Evolutionary conservation across 2,888 invertebrate species (phyloP).

Genomic region (Tillus elongatus): DNA sequence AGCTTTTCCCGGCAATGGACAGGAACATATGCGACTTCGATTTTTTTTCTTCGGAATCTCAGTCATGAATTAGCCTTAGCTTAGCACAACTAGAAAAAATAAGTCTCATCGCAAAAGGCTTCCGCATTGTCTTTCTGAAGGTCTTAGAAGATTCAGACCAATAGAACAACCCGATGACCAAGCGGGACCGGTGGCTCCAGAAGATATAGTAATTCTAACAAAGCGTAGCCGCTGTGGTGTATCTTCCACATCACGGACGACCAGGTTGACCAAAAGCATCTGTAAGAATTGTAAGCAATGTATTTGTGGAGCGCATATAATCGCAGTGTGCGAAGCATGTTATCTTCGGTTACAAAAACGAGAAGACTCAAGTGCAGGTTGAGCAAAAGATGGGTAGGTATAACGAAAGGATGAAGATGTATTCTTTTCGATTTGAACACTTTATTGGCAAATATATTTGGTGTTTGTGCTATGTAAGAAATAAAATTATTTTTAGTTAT

Average conservation of each 20-base stretch:
- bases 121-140: constrained; percentile 7
- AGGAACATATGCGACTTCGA: too few species aligned
- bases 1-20: too few species aligned
- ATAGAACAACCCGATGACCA: constrained; percentile 5
- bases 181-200: constrained; percentile 4
- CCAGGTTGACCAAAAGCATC: constrained; percentile 8
- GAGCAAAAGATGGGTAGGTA: constrained; percentile 1
- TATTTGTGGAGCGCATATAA: constrained; percentile 8
- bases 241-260: constrained; percentile 4
- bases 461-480: too few species aligned
- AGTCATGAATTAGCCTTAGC: too few species aligned
- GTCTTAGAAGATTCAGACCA: constrained; percentile 9
- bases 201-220: constrained; percentile 5
- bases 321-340: constrained; percentile 6
- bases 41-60: too few species aligned
- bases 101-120: constrained; percentile 4
- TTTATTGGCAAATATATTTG: constrained; percentile 3
- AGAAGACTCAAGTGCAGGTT: constrained; percentile 2
- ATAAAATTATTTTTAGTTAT: background rate
- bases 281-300: constrained; percentile 8
- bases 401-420: background rate
- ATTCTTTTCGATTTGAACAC: constrained; percentile 3
- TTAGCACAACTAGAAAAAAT: constrained; percentile 8
- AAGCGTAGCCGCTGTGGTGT: constrained; percentile 6
- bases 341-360: constrained; percentile 5